These are phyloP conservation scores for Cyanistes caeruleus DNA, from an alignment of 2,113 vertebrate species.

Conservation along the genomic window DNA sequence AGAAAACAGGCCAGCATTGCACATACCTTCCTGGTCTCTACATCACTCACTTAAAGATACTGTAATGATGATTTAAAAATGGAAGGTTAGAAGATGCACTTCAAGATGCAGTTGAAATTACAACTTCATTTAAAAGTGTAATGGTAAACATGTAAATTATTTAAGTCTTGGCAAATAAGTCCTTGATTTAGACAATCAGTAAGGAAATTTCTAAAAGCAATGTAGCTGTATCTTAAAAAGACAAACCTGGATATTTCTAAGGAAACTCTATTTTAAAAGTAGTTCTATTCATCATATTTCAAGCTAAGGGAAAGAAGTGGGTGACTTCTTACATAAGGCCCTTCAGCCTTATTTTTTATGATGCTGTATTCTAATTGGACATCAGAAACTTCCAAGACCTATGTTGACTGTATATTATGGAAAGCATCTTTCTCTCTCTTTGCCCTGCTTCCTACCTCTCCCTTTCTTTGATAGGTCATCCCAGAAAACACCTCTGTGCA, in stretches of 20 bases:
- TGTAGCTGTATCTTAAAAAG: not conserved
- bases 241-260: not conserved
- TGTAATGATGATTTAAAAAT: not conserved
- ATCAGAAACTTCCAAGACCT: not conserved
- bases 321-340: not conserved
- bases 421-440: not conserved
- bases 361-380: not conserved
- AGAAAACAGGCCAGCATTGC: not conserved
- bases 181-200: not conserved
- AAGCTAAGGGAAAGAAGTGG: not conserved
- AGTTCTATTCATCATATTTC: not conserved
- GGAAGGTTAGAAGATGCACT: not conserved
- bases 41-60: not conserved
- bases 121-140: not conserved
- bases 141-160: not conserved
- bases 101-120: not conserved
- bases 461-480: conserved; percentile 58
- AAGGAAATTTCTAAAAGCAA: not conserved
- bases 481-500: not conserved
- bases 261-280: not conserved
- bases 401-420: not conserved
- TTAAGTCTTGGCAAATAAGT: not conserved
- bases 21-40: not conserved
- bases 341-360: not conserved
- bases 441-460: accelerated